Percentiles rank a stretch among this genome's conserved stretches.
Evolutionary conservation across 2,113 vertebrate species (phyloP).

Genomic region (Trematomus loennbergii): DNA sequence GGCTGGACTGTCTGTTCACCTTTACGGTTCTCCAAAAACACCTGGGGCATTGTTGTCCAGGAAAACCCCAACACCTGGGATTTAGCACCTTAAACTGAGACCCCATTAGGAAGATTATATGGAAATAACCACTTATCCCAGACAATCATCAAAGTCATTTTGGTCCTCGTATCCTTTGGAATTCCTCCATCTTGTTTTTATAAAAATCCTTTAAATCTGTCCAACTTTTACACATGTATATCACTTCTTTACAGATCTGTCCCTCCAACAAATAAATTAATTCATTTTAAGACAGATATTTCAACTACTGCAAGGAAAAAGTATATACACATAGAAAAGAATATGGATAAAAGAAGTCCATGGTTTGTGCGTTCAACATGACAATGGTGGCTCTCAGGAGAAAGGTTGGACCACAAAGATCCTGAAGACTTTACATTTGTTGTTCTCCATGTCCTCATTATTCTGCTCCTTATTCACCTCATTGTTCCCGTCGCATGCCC

Average conservation of each 20-base stretch:
- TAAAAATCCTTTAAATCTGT: constrained; percentile 15
- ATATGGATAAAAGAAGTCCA: constrained; percentile 50
- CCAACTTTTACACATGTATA: constrained; percentile 2
- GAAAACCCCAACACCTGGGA: constrained; percentile 61
- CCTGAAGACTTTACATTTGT: constrained; percentile 40
- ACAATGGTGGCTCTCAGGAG: constrained; percentile 30
- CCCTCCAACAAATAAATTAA: constrained; percentile 82
- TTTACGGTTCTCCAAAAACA: constrained; percentile 46
- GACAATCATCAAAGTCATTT: constrained; percentile 14
- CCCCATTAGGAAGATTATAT: constrained; percentile 26
- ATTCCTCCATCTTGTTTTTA: neutral
- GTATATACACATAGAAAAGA: constrained; percentile 61
- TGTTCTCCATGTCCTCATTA: constrained; percentile 19
- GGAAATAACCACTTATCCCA: constrained; percentile 26
- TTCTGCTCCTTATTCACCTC: constrained; percentile 13
- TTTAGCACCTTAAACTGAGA: constrained; percentile 50
- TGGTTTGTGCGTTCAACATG: constrained; percentile 39
- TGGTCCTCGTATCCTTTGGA: constrained; percentile 36
- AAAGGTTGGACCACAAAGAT: constrained; percentile 37
- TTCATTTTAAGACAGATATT: constrained; percentile 58
- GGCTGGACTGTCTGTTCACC: constrained; percentile 41
- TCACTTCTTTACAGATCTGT: constrained; percentile 47
- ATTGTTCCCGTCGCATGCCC: constrained; percentile 6
- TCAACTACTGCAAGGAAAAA: constrained; percentile 33
- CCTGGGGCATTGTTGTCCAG: constrained; percentile 55